Evolutionary conservation across 2,888 invertebrate genomes (phyloP), one percentile per base, ranked within the genome.

Genomic region (Junonia oenone): DNA sequence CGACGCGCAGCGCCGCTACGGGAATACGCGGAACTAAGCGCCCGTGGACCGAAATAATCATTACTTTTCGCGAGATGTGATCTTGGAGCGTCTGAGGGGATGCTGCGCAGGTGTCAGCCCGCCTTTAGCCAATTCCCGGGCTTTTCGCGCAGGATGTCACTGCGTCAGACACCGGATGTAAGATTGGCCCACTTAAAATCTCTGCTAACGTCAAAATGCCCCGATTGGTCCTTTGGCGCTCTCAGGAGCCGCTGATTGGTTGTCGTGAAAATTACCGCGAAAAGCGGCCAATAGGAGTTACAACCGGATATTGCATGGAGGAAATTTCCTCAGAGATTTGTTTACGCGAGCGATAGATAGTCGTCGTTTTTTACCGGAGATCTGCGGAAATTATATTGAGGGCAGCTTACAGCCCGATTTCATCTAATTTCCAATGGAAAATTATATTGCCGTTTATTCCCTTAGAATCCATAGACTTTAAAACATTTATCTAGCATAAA

Each of bases 51-150:
- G 80, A 90, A 91, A 90, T 91, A 91, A 91, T 91, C 90, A 89
- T 90, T 91, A 91, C 86, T 90, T 90, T 88, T 85, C 83, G 81
- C 81, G 83, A 88, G 90, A 90, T 89, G 88, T 85, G 88, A 88
- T 87, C 88, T 87, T 80, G 79, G 72, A 75, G 77, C 79, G 79
- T 73, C 69, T 73, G 68, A 69, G 68, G 80, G 83, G 83, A 83
- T 83, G 81, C 86, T 87, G 87, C 88, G 86, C 83, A 81, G 80
- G 83, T 75, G 78, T 71, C 65, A 69, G 70, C 73, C 72, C 75
- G 73, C 73, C 76, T 75, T 73, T 71, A 68, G 72, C 73, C 72
- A 73, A 75, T 78, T 87, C 88, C 87, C 88, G 88, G 88, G 88
- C 76, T 85, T 83, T 80, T 72, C 81, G 85, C 88, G 88, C 89